A percentile compares a stretch with the other conserved stretches of the same genome.
Conservation (phyloP, 2,797 vertebrate genomes). For the Eurystomus glaucurus region DNA sequence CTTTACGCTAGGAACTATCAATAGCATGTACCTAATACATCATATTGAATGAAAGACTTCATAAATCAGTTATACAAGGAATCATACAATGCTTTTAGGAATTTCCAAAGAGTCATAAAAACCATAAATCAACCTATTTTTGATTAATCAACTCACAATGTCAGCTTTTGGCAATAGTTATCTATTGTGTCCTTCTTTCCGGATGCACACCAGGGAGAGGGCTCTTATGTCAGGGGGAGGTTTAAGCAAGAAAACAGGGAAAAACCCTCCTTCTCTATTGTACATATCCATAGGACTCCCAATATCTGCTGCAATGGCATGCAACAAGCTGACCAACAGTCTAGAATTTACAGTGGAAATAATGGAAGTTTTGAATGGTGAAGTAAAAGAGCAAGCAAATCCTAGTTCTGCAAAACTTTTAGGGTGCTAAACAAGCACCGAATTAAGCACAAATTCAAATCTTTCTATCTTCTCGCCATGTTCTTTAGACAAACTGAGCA, state of each 20-base stretch:
- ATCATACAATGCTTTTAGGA: slow-evolving; percentile 73
- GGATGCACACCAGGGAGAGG: background rate
- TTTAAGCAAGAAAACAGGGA: background rate
- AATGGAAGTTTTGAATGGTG: background rate
- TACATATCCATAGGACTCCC: background rate
- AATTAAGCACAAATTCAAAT: background rate
- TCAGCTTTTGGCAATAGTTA: background rate
- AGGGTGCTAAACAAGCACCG: background rate
- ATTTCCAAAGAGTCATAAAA: slow-evolving; percentile 57
- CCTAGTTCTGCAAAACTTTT: background rate
- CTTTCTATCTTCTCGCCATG: background rate
- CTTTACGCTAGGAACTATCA: background rate
- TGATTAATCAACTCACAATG: background rate
- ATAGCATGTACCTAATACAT: slow-evolving; percentile 35
- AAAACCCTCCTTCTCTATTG: background rate
- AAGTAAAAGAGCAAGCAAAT: background rate
- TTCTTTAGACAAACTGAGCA: background rate
- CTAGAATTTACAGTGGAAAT: background rate
- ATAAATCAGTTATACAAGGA: slow-evolving; percentile 73
- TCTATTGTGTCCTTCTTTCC: background rate
- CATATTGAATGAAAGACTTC: slow-evolving; percentile 70
- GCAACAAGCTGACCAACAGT: background rate
- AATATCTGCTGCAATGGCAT: background rate
- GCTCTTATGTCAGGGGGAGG: background rate
- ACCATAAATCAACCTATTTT: slow-evolving; percentile 9